Evolutionary conservation across 2,113 vertebrate species (phyloP).

Genomic region (Lamprotornis superbus): DNA sequence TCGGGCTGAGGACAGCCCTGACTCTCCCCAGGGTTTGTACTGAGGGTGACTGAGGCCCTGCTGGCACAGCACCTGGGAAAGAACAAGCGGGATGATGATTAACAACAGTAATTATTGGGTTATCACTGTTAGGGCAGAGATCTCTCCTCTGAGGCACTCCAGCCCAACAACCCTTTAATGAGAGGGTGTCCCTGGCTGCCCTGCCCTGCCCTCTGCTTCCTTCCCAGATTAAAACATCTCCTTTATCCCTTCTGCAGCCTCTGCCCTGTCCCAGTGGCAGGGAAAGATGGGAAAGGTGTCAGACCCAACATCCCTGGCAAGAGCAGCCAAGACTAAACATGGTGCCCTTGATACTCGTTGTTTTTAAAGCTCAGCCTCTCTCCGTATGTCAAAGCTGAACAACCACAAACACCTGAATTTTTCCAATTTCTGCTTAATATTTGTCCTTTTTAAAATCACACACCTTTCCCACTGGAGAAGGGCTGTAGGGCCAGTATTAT

Average conservation of each 20-base stretch:
- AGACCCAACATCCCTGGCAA: not conserved
- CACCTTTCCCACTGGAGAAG: not conserved
- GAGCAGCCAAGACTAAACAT: not conserved
- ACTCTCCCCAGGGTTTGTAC: accelerated
- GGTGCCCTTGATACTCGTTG: accelerated
- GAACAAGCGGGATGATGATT: not conserved
- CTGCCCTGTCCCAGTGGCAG: accelerated
- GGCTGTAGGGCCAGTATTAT: not conserved
- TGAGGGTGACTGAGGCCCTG: not conserved
- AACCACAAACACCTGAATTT: not conserved
- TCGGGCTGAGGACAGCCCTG: not conserved
- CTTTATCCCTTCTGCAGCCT: not conserved
- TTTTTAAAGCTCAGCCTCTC: not conserved
- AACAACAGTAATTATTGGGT: not conserved
- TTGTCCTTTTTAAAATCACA: accelerated
- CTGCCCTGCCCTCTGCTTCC: not conserved
- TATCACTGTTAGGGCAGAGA: not conserved
- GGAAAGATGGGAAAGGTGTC: not conserved
- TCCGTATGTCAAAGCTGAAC: not conserved
- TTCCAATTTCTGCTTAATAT: not conserved
- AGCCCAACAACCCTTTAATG: not conserved
- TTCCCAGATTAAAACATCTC: not conserved
- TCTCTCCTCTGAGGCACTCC: accelerated
- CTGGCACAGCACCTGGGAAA: not conserved
- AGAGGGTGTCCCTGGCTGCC: not conserved